Base-by-base conservation (phyloP, 2,797 vertebrate species). In the Eutrigla gurnardus region DNA sequence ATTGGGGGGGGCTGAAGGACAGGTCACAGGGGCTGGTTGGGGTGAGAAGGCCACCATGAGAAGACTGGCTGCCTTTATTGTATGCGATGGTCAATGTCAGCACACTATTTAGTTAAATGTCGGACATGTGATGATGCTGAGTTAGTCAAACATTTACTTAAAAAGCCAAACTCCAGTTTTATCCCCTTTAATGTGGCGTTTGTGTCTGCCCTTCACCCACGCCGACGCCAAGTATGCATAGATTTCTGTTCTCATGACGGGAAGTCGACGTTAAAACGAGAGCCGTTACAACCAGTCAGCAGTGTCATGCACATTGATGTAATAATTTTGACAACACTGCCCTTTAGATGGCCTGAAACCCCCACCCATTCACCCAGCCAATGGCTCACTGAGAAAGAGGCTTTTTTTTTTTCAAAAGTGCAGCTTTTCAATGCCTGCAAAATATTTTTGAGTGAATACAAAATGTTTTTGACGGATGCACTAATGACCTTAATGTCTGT, bases 61-160 rank as follows among this genome's bases (percentile, higher is more conserved):
- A 90, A 91, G 88, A 89, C 88, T 85, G 84, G 81, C 80, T 80
- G 76, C 58, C 45, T 88, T 87, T 81, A 87, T 87, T 86, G 73
- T 88, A 83, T 62, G 58, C 52, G 66, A 88, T 87, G 85, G 86
- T 79, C 88, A 81, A 25, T 85, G 81, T 90, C 88, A 69, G 85
- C 70, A 63, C 77, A 65, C 73, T 85, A 46, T 93, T 89, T 90
- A 87, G 87, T 77, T 78, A 85, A 90, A 88, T 71, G 68, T 74
- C 15, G 66, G 83, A 85, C 86, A 89, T 84, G 85, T 90, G 88
- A 91, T 82, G 86, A 84, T 88, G 71, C 82, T 73, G 83, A 86
- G 81, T 78, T 83, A 77, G 73, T 55, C 65, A 90, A 94, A 92
- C 87, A 89, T 92, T 94, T 82, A 89, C 89, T 87, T 71, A 84